Base-by-base conservation (phyloP, 2,888 invertebrate genomes). In the Muscina levida region DNA sequence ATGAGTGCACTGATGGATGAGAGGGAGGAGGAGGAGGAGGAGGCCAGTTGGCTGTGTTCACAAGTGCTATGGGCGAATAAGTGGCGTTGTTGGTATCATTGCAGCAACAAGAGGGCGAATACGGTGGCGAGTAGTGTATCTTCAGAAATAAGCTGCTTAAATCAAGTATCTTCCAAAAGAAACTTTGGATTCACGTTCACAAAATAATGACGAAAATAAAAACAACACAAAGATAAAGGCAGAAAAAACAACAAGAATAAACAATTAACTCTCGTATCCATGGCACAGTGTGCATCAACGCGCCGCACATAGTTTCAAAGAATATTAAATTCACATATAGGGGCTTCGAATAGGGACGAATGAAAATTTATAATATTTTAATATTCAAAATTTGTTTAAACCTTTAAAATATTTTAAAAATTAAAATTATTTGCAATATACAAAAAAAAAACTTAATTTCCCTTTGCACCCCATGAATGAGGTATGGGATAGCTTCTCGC, bases 141-240 rank as follows among this genome's bases (percentile, higher is more conserved):
- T 70, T 68, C 62, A 48, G 24, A 62, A 48, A 62, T 72, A 72
- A 72, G 62, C 72, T 51, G 59, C 59, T 72, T 72, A 72, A 72
- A 72, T 72, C 59, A 62, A 72, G 72, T 72, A 72, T 37, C 62
- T 51, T 22, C 48, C 17, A 53, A 51, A 68, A 17, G 53, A 13
- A 26, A 53, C 31, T 51, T 72, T 65, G 56, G 59, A 1, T 37
- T 4, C 53, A 11, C 19, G 1, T 42, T 62, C 62, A 19, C 17
- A 17, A 62, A 59, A n/a, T 11, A 48, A 48, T 8, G 10, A 37
- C 5, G 37, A 37, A 4, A 10, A 17, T 10, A 48, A 57, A 4
- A 57, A 31, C 15, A 37, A 59, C 37, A 59, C n/a, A n/a, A n/a
- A n/a, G n/a, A n/a, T n/a, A n/a, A n/a, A n/a, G n/a, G 37, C 15